Conservation (phyloP, 2,888 invertebrate species). For the Volucella bombylans region DNA sequence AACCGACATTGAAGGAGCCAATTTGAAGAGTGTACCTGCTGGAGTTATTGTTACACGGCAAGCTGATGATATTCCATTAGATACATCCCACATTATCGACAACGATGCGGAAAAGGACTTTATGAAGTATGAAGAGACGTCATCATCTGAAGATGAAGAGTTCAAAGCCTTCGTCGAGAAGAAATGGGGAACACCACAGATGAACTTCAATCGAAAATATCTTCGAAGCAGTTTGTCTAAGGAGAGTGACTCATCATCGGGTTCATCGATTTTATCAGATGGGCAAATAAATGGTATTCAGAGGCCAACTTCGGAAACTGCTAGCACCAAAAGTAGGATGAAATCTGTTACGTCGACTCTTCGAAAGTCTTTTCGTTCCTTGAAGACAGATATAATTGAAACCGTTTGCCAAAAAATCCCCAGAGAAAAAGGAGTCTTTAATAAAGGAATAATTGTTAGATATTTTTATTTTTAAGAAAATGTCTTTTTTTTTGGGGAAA, state of each 20-base stretch:
- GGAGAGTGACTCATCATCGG: constrained; percentile 74
- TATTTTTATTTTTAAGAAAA: constrained; percentile 9
- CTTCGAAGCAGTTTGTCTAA: constrained; percentile 75
- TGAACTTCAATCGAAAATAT: constrained; percentile 81
- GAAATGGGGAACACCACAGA: constrained; percentile 81
- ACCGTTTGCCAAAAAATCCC: constrained; percentile 77
- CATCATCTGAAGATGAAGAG: constrained; percentile 71
- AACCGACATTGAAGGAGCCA: constrained; percentile 78
- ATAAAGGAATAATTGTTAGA: constrained; percentile 67
- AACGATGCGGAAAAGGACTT: constrained; percentile 14
- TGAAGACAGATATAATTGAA: constrained; percentile 79
- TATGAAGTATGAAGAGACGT: constrained; percentile 24
- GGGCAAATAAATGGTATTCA: constrained; percentile 8
- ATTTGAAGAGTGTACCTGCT: constrained; percentile 79
- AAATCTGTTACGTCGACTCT: constrained; percentile 78
- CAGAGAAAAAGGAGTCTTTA: constrained; percentile 74
- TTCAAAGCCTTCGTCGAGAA: constrained; percentile 77
- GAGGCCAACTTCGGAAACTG: constrained; percentile 25
- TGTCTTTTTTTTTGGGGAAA: too few species aligned
- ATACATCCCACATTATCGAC: constrained; percentile 16
- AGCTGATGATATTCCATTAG: constrained; percentile 73
- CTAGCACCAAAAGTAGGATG: constrained; percentile 78
- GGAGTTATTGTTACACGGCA: constrained; percentile 79
- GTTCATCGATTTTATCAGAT: constrained; percentile 72
- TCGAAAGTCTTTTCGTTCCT: constrained; percentile 79